A percentile compares a stretch with the other conserved stretches of the same genome.
These are phyloP conservation scores for Oncorhynchus keta DNA, from an alignment of 2,113 vertebrate genomes.

Conservation along the genomic window DNA sequence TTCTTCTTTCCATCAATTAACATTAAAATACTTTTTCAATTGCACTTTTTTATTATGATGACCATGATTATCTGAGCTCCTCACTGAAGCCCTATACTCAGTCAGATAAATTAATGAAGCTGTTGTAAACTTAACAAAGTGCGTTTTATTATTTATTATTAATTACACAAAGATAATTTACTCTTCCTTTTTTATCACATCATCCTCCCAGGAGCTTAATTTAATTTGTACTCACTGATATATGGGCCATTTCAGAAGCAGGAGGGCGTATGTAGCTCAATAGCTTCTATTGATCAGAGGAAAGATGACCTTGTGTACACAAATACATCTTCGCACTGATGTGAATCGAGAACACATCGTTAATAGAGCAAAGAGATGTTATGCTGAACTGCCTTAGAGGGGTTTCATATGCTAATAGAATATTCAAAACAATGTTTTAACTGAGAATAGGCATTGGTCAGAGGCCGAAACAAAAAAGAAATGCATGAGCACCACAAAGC, in stretches of 20 bases:
- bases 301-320: slow-evolving; percentile 71
- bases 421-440: neutral
- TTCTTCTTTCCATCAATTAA: slow-evolving; percentile 14
- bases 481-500: too few relatives aligned
- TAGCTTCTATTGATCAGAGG: slow-evolving; percentile 68
- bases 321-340: neutral
- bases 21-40: neutral
- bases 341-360: slow-evolving; percentile 6
- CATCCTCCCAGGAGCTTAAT: slow-evolving; percentile 69
- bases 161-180: slow-evolving; percentile 70
- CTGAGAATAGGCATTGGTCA: too few relatives aligned
- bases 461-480: too few relatives aligned
- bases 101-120: too few relatives aligned
- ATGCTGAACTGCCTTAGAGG: neutral
- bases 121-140: slow-evolving; percentile 6
- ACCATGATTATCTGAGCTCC: too few relatives aligned
- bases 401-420: slow-evolving; percentile 36
- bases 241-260: slow-evolving; percentile 69
- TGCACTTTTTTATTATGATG: too few relatives aligned
- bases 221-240: slow-evolving; percentile 74
- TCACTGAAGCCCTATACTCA: too few relatives aligned
- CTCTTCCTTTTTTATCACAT: slow-evolving; percentile 34
- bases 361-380: neutral
- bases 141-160: slow-evolving; percentile 68
- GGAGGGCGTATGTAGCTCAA: slow-evolving; percentile 47